Evolutionary conservation across 2,113 vertebrate genomes (phyloP).

Genomic region (Bombycilla garrulus): DNA sequence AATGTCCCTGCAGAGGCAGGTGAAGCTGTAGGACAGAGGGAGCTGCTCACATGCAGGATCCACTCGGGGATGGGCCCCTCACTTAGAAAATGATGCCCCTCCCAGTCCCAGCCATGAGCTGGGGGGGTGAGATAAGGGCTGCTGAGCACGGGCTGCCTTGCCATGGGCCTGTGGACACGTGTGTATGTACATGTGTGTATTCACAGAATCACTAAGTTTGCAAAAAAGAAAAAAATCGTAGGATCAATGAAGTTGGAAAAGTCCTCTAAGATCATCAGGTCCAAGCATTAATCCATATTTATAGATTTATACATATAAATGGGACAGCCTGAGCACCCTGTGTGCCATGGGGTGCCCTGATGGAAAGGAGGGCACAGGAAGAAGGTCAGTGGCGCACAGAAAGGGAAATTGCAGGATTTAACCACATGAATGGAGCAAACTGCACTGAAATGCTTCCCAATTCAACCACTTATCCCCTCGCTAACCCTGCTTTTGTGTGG

Average conservation of each 20-base stretch:
- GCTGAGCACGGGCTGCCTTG: background rate
- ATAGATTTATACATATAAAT: background rate
- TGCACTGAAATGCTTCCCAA: background rate
- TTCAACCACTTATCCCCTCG: background rate
- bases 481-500: background rate
- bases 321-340: background rate
- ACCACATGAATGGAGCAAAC: background rate
- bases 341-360: rapidly evolving
- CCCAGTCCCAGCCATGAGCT: background rate
- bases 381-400: background rate
- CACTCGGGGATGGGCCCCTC: background rate
- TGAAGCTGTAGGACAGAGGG: background rate
- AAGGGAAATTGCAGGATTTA: background rate
- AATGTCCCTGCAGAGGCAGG: background rate
- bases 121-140: background rate
- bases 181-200: rapidly evolving
- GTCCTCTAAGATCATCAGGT: background rate
- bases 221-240: background rate
- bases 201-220: background rate
- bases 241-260: background rate
- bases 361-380: background rate
- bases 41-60: background rate
- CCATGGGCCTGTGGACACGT: background rate
- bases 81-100: background rate
- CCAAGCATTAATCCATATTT: background rate